phyloP scores from a whole-genome alignment of 2,113 vertebrate genomes.

The Aptenodytes patagonicus region DNA sequence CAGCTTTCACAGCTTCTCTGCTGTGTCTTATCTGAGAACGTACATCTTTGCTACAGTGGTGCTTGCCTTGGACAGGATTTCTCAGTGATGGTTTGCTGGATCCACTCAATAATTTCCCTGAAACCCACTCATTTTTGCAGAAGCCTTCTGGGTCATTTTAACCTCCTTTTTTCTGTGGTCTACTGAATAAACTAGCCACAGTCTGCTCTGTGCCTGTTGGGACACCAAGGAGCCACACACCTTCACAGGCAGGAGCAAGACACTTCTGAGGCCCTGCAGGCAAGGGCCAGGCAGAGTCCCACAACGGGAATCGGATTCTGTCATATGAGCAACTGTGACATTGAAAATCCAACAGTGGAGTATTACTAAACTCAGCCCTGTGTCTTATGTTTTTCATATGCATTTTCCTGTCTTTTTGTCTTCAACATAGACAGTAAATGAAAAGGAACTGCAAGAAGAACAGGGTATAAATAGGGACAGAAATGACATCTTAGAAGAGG shows the following conservation, averaged over 20 bases:
- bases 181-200: background rate
- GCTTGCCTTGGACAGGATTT: background rate
- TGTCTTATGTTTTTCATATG: background rate
- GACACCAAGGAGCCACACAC: background rate
- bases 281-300: background rate
- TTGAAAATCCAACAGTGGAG: background rate
- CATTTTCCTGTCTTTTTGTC: background rate
- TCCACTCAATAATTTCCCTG: background rate
- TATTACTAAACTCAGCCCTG: background rate
- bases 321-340: background rate
- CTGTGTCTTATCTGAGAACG: background rate
- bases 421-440: background rate
- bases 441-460: background rate
- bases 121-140: background rate
- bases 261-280: background rate
- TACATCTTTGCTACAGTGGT: background rate
- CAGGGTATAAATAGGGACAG: background rate
- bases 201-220: rapidly evolving
- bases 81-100: background rate
- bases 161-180: background rate
- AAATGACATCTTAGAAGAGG: background rate
- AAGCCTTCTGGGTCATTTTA: background rate
- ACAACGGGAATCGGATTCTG: background rate
- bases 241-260: background rate
- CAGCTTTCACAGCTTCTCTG: background rate